Evolutionary conservation across 2,797 vertebrate species (phyloP).

Genomic region (Oreochromis grahami): DNA sequence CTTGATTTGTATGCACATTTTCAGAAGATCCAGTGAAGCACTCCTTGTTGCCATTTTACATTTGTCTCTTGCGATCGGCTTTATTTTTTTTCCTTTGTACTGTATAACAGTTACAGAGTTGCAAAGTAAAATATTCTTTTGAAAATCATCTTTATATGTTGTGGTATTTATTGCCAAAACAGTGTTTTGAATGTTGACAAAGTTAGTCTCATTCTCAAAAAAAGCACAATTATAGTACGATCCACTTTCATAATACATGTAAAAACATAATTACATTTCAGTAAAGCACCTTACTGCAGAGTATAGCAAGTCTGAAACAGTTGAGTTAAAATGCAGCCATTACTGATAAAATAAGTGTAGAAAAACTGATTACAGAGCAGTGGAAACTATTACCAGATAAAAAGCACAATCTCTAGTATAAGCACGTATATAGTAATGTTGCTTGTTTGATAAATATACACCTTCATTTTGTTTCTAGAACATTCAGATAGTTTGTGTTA

Average conservation of each 20-base stretch:
- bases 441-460: constrained; percentile 28
- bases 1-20: neutral
- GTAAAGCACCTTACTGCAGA: neutral
- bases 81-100: neutral
- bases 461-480: constrained; percentile 49
- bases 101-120: neutral
- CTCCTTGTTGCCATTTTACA: neutral
- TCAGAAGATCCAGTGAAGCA: neutral
- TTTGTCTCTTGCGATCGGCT: neutral
- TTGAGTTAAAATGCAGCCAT: neutral
- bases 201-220: neutral
- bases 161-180: constrained; percentile 31
- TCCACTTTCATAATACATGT: neutral
- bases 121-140: constrained; percentile 55
- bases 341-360: neutral
- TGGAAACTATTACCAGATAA: neutral
- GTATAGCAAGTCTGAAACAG: neutral
- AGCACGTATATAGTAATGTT: constrained; percentile 13
- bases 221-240: neutral
- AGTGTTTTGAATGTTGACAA: constrained; percentile 12
- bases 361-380: neutral
- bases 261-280: constrained; percentile 21
- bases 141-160: constrained; percentile 4
- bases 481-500: neutral
- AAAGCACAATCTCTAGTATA: neutral